Conservation (phyloP, 2,797 vertebrate genomes). For the Scolopax bukidnonensis region DNA sequence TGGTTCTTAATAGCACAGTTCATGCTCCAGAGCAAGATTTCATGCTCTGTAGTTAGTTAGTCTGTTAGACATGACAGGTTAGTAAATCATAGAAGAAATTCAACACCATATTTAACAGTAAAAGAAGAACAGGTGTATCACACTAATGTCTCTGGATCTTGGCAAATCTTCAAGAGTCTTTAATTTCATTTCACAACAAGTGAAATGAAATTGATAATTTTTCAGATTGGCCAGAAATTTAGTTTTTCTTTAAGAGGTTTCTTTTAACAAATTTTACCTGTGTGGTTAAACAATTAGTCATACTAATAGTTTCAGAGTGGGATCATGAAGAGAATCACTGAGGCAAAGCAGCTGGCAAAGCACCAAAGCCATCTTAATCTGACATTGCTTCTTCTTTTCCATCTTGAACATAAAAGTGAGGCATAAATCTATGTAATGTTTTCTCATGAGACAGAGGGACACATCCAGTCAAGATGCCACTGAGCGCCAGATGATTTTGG, state of each 20-base stretch:
- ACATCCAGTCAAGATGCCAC: background rate
- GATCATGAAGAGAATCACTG: background rate
- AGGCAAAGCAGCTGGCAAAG: background rate
- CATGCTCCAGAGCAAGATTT: background rate
- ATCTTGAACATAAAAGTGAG: background rate
- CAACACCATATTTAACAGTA: background rate
- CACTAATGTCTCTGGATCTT: background rate
- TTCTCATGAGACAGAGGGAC: background rate
- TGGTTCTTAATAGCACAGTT: background rate
- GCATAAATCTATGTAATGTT: background rate
- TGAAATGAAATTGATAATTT: background rate
- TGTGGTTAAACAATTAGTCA: background rate
- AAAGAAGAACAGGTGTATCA: constrained; percentile 35
- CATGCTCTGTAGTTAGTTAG: background rate
- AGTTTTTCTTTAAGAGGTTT: background rate
- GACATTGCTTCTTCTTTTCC: background rate
- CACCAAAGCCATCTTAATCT: background rate
- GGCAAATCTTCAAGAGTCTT: background rate
- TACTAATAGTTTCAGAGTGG: background rate
- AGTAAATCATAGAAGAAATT: constrained; percentile 37
- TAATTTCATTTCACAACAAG: background rate
- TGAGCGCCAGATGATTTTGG: background rate
- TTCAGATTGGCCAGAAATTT: background rate
- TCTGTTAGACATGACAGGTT: background rate
- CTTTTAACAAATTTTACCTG: background rate